Conservation (phyloP, 2,797 vertebrate species). For the Intellagama lesueurii region DNA sequence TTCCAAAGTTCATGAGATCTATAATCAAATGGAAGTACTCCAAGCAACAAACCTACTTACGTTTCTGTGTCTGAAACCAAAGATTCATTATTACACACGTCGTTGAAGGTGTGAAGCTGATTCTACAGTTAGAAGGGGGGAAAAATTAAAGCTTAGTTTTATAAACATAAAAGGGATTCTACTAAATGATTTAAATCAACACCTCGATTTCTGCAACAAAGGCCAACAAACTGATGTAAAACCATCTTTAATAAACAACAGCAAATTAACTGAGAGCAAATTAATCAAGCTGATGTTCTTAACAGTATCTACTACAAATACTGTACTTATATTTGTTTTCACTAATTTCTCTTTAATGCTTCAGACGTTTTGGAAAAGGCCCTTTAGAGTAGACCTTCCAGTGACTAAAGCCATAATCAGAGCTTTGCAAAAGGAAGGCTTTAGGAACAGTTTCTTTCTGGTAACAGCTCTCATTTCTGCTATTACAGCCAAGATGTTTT, state of each 20-base stretch:
- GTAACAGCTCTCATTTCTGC: neutral
- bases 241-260: neutral
- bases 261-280: neutral
- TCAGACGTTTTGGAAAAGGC: neutral
- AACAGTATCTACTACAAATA: neutral
- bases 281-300: neutral
- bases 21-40: constrained; percentile 28
- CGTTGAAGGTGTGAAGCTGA: constrained; percentile 98
- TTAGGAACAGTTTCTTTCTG: neutral
- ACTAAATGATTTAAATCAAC: neutral
- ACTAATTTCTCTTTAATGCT: neutral
- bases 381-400: neutral
- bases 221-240: neutral
- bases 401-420: neutral
- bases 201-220: neutral
- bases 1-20: neutral
- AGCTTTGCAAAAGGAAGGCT: too few relatives aligned
- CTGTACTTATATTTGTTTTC: neutral
- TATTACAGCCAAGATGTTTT: neutral
- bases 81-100: constrained; percentile 99
- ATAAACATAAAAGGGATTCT: neutral
- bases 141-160: constrained; percentile 57
- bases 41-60: constrained; percentile 84
- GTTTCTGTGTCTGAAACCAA: constrained; percentile 99
- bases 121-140: constrained; percentile 84